Percentiles rank a stretch among this genome's conserved stretches.
Evolutionary conservation across 2,113 vertebrate genomes (phyloP).

Genomic region (Coryphaenoides rupestris): DNA sequence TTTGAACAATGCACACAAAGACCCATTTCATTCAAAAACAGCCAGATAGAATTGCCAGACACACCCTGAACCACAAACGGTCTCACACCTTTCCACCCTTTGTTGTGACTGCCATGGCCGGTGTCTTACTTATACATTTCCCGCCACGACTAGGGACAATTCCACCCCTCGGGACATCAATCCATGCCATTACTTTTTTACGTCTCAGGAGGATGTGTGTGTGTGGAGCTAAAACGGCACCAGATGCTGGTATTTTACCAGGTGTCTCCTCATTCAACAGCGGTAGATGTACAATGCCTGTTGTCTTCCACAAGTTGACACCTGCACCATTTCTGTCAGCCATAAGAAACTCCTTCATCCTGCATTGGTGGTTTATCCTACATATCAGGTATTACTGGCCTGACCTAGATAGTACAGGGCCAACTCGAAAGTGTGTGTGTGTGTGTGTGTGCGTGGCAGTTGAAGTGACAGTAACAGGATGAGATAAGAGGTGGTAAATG

Average conservation of each 20-base stretch:
- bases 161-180: constrained; percentile 20
- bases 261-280: too few species aligned
- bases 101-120: constrained; percentile 30
- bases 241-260: too few species aligned
- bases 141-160: constrained; percentile 15
- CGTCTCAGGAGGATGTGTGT: neutral
- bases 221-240: neutral
- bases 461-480: neutral
- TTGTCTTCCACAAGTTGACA: too few species aligned
- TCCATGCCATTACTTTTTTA: constrained; percentile 22
- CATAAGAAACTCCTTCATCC: neutral
- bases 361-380: too few species aligned
- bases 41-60: constrained; percentile 49
- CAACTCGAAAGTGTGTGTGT: neutral
- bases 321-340: neutral
- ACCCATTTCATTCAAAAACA: constrained; percentile 36
- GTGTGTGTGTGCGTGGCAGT: neutral
- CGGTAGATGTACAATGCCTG: too few species aligned
- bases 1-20: constrained; percentile 38
- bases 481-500: neutral
- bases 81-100: constrained; percentile 37
- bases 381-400: too few species aligned
- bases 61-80: constrained; percentile 58
- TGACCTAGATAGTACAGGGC: neutral
- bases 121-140: constrained; percentile 31